Evolutionary conservation across 92 coral and sea anemone species (phyloP).

Genomic region (Porites evermanni): DNA sequence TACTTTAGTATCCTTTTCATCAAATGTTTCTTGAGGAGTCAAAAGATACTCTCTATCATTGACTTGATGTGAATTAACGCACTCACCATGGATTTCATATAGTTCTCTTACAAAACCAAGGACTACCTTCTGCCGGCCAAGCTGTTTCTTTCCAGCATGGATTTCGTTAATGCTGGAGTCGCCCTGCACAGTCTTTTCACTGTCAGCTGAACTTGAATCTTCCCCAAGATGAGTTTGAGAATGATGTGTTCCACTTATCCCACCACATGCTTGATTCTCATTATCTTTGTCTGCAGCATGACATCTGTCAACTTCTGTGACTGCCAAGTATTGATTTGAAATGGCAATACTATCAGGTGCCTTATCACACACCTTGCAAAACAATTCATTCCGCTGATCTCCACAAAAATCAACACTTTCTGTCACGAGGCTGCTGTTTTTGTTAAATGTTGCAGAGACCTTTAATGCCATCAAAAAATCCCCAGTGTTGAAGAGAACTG

Average conservation of each 20-base stretch:
- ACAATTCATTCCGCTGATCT: background rate
- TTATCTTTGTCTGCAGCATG: background rate
- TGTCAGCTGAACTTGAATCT: background rate
- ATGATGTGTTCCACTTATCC: background rate
- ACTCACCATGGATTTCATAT: constrained; percentile 1
- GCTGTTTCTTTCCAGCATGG: background rate
- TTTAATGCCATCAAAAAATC: constrained; percentile 83
- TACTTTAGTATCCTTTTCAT: background rate
- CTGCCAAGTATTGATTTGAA: background rate
- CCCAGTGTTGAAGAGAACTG: constrained; percentile 80
- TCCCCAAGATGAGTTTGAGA: background rate
- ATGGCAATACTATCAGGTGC: background rate
- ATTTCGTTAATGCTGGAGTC: background rate
- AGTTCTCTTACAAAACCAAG: constrained; percentile 24
- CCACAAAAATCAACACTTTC: background rate
- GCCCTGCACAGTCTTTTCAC: too few relatives aligned
- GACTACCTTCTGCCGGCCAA: constrained; percentile 9
- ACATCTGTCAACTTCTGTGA: background rate
- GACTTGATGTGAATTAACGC: background rate
- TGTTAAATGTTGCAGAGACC: constrained; percentile 26
- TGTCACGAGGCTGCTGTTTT: background rate
- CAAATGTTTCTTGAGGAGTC: background rate
- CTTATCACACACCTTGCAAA: background rate
- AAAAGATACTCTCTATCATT: background rate
- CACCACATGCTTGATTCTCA: background rate